These are phyloP conservation scores for Paguma larvata DNA, from an alignment of 2,797 vertebrate genomes.

Conservation along the genomic window DNA sequence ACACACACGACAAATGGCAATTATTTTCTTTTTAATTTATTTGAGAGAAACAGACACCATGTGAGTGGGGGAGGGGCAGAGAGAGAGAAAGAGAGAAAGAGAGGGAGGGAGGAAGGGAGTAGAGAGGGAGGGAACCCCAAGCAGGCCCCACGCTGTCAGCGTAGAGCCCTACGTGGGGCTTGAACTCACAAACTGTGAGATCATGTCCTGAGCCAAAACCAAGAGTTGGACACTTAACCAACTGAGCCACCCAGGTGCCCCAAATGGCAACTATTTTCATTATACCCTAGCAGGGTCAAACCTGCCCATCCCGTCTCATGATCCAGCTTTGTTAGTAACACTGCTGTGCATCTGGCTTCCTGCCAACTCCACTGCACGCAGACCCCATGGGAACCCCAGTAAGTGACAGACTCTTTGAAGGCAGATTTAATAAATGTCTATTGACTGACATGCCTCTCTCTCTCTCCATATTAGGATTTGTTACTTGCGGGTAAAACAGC, in stretches of 20 bases:
- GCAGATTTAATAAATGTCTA: background rate
- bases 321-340: background rate
- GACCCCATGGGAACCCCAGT: background rate
- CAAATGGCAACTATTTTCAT: background rate
- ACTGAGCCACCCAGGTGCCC: no score
- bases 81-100: no score
- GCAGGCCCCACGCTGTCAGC: no score
- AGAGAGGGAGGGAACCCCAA: no score
- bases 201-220: no score
- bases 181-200: no score
- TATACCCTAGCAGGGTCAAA: background rate
- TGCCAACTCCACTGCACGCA: accelerated
- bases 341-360: accelerated
- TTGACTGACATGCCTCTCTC: accelerated
- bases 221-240: no score
- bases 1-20: background rate
- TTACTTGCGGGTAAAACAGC: background rate
- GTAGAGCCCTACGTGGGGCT: no score
- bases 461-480: background rate
- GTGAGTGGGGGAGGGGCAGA: no score
- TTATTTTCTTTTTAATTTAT: no score
- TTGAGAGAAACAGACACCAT: no score
- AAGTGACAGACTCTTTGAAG: background rate
- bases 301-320: accelerated
- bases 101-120: no score